Base-by-base conservation (phyloP, 2,888 invertebrate species). In the Drosophila leonis region DNA sequence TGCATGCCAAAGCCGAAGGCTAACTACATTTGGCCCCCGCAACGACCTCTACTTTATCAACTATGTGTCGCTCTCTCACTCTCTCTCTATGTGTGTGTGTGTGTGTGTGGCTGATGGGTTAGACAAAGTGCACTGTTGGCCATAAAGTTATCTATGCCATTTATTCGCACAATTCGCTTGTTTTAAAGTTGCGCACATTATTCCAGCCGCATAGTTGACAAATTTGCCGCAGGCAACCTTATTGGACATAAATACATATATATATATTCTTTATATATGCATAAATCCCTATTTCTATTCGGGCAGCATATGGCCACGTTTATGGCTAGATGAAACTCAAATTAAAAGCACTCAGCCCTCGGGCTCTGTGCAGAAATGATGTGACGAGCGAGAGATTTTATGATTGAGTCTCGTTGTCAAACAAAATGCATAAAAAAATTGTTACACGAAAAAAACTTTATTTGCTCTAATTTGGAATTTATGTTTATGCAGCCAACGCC, bases 1-100 rank as follows among this genome's bases (percentile, higher is more conserved):
- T 84, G 90, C 85, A 84, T 87, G 83, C 72, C 82, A 84, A 82
- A 84, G 85, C 88, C 90, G 66, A 70, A 71, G 89, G 90, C 90
- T 80, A 84, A 89, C 90, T 89, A 72, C 88, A 75, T 60, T 76
- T 87, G 77, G 72, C 78, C 88, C 82, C 82, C 59, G 54, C 27
- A 44, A 44, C 13, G 42, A 55, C 35, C 33, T 15, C 51, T 18
- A 24, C 37, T 33, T 37, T 35, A 24, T 52, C 31, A 48, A 41
- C n/a, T 20, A 27, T 56, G 56, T 59, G 44, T 42, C 29, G 64
- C 48, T 31, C 18, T 6, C 48, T 29, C 48, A 6, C 31, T 63
- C 59, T 46, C 37, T 31, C 33, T 27, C 52, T 44, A 3, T 49
- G 59, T 64, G 20, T 33, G 60, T 69, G 37, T 44, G 39, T 55